Percentiles rank a stretch among this genome's conserved stretches.
Conservation (phyloP, 2,113 vertebrate genomes). For the Ia io region DNA sequence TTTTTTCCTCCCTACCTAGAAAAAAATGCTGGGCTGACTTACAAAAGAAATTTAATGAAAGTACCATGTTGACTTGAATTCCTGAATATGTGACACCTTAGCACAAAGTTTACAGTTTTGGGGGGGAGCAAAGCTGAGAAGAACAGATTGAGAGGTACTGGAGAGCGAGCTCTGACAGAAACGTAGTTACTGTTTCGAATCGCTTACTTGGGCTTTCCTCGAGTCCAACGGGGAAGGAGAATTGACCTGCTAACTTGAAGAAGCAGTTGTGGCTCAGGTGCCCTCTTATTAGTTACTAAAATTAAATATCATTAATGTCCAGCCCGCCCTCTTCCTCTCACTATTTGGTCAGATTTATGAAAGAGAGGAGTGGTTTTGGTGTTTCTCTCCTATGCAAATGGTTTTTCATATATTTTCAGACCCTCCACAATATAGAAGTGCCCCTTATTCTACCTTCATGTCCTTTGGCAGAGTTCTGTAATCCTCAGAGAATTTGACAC, state of each 20-base stretch:
- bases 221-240: neutral
- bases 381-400: neutral
- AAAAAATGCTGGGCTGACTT: neutral
- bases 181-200: neutral
- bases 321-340: neutral
- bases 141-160: neutral
- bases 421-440: neutral
- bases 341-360: neutral
- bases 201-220: neutral
- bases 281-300: neutral
- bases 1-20: neutral
- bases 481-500: neutral
- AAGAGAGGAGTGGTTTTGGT: neutral
- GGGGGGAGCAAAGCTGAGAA: neutral
- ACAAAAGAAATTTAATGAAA: neutral
- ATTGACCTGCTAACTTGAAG: neutral
- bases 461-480: neutral
- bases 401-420: slow-evolving; percentile 1
- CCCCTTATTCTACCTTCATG: neutral
- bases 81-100: neutral
- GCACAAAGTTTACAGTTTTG: neutral
- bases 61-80: neutral
- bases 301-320: neutral
- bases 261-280: neutral
- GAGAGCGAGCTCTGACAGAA: neutral